Evolutionary conservation across 2,888 invertebrate species (phyloP).

Genomic region (Aspidiotus destructor): DNA sequence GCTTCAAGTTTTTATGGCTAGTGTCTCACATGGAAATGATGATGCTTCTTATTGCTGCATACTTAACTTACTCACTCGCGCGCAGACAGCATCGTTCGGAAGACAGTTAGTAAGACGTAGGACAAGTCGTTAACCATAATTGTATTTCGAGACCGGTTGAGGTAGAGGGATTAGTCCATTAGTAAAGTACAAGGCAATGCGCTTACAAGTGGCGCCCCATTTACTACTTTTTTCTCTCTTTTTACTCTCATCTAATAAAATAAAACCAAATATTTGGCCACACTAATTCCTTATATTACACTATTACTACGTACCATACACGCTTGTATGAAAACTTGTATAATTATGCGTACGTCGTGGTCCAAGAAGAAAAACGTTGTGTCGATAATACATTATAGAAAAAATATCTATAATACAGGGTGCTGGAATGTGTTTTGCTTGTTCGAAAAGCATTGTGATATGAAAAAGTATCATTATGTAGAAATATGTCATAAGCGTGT

Average conservation of each 20-base stretch:
- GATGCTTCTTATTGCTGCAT: slow-evolving; percentile 22
- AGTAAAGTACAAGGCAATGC: slow-evolving; percentile 35
- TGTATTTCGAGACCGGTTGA: slow-evolving; percentile 26
- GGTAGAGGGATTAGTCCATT: slow-evolving; percentile 34
- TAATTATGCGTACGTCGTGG: too few relatives aligned
- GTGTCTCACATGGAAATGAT: slow-evolving; percentile 14
- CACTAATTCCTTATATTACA: slow-evolving; percentile 20
- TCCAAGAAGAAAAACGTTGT: too few relatives aligned
- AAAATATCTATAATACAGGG: too few relatives aligned
- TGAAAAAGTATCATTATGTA: too few relatives aligned
- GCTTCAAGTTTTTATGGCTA: slow-evolving; percentile 15
- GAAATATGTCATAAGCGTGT: too few relatives aligned
- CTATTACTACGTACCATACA: too few relatives aligned
- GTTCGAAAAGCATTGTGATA: too few relatives aligned
- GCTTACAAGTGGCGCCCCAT: slow-evolving; percentile 36
- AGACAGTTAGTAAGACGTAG: slow-evolving; percentile 27
- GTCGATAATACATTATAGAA: too few relatives aligned
- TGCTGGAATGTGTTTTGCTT: too few relatives aligned
- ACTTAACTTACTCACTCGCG: slow-evolving; percentile 20
- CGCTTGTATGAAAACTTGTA: too few relatives aligned
- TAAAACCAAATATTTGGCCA: slow-evolving; percentile 26
- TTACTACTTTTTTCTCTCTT: slow-evolving; percentile 23
- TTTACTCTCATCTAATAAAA: slow-evolving; percentile 18
- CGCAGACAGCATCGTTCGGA: slow-evolving; percentile 28
- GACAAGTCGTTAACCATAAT: slow-evolving; percentile 32